Evolutionary conservation across 2,113 vertebrate species (phyloP), one percentile per base, ranked within the genome.

Genomic region (Clarias gariepinus): DNA sequence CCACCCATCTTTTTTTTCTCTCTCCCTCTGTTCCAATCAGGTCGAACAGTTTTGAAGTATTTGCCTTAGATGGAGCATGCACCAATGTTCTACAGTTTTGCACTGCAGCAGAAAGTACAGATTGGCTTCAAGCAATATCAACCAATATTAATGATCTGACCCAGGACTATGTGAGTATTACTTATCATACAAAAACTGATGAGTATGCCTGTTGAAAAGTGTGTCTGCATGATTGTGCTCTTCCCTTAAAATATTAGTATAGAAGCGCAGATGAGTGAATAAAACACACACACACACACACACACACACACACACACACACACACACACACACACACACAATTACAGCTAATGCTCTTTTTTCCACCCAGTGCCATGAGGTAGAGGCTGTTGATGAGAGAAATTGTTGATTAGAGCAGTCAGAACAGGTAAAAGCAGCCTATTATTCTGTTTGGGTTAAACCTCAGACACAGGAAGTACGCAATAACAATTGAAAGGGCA

Each of bases 51-150:
- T 98, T 99, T 92, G 95, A 98, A 94, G 95, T 98, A 79, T 94
- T 97, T 89, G 94, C 96, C 90, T 94, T 96, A 90, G 95, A 98
- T 90, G 97, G 95, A 92, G 92, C 95, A 90, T 93, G 95, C 93
- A 93, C 96, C 89, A 97, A 96, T 86, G 93, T 96, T 94, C 96
- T 98, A 87, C 97, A 97, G 92, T 98, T 97, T 93, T 96, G 95
- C 94, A 96, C 96, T 61, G 94, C 96, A 87, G 96, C 96, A 91
- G 97, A 98, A 92, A 95, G 95, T 93, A 94, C 94, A 58, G 97
- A 98, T 93, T 99, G 98, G 98, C 96, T 99, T 90, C 95, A 95
- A 92, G 95, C 97, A 88, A 95, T 99, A 94, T 97, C 96, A 69
- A 95, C 96, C 87, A 97, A 97, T 94, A 96, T 98, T 93, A 94